Evolutionary conservation across 2,113 vertebrate genomes (phyloP), one percentile per base, ranked within the genome.

Genomic region (Thryonomys swinderianus): DNA sequence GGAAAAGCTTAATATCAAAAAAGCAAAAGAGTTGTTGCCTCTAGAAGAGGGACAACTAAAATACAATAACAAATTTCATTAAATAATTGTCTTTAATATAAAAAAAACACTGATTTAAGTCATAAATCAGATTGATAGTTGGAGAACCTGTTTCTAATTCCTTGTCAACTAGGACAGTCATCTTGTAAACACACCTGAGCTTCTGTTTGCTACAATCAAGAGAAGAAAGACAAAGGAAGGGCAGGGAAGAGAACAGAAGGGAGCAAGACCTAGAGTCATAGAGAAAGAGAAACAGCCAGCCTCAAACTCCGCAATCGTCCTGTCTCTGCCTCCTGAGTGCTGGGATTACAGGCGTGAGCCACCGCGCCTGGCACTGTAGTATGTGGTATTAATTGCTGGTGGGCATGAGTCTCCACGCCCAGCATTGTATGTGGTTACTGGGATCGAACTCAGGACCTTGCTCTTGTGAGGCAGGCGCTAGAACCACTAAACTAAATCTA

Each of bases 251-350:
- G 2, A 8, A 18, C 18, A 23, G 23, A 8, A 13, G 13, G 37
- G 42, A 87, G 37, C 57, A 62, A 62, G 32, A 32, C 21, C 11
- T 5, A 45, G 64, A 27, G 8, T 6, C 16, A 20, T 17, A n/a
- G 34, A 12, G 13, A 8, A 12, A 18, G 5, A 2, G 7, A 27
- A 34, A 5, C n/a, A n/a, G n/a, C n/a, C n/a, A n/a, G n/a, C n/a
- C n/a, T n/a, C n/a, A n/a, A n/a, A n/a, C n/a, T n/a, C n/a, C n/a
- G n/a, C n/a, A n/a, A n/a, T n/a, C n/a, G n/a, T n/a, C n/a, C n/a
- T n/a, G n/a, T n/a, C n/a, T n/a, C n/a, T n/a, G n/a, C n/a, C n/a
- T n/a, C n/a, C n/a, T n/a, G n/a, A n/a, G n/a, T n/a, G n/a, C n/a
- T n/a, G n/a, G n/a, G n/a, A n/a, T n/a, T n/a, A n/a, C n/a, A n/a